Evolutionary conservation across 2,888 invertebrate genomes (phyloP), one percentile per base, ranked within the genome.

Genomic region (Diarsia brunnea): DNA sequence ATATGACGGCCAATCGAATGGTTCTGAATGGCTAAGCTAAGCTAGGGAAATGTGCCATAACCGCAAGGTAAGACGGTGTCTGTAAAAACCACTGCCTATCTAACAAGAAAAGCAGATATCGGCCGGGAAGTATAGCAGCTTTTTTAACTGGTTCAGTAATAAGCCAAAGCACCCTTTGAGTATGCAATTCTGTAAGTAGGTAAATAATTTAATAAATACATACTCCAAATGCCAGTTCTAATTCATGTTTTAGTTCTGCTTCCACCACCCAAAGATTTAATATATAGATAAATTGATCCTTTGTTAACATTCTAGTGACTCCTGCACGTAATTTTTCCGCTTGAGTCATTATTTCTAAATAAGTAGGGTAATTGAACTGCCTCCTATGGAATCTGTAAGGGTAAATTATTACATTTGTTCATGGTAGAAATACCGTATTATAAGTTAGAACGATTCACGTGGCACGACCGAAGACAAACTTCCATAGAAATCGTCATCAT

Each of bases 251-350:
- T 69, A 96, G 84, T 70, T 93, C 89, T 58, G 95, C 90, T 84
- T 92, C 90, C 51, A 91, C 12, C 27, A 93, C 84, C 90, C 92
- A 95, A 87, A 90, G 89, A 82, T 95, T 88, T 76, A 96, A 87
- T 43, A 95, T 90, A 76, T 93, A 95, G 82, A 96, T 90, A 78
- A 95, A 87, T 89, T 96, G 95, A 55, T 95, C 93, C 84, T 91
- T 91, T 21, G 93, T 95, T 55, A 96, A 75, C 84, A 94, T 82
- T 90, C 93, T 92, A 53, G 89, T 87, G 11, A 84, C 68, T 60
- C 89, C 93, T 55, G 93, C 94, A 87, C 93, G 91, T 65, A 96
- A 88, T 55, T 88, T 85, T 88, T 96, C 96, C 8, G 89, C 93
- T 86, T 92, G 91, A 19, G 19, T 87, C 95, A 96, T 95, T 68